Evolutionary conservation across 2,113 vertebrate species (phyloP).

Genomic region (Puntigrus tetrazona): DNA sequence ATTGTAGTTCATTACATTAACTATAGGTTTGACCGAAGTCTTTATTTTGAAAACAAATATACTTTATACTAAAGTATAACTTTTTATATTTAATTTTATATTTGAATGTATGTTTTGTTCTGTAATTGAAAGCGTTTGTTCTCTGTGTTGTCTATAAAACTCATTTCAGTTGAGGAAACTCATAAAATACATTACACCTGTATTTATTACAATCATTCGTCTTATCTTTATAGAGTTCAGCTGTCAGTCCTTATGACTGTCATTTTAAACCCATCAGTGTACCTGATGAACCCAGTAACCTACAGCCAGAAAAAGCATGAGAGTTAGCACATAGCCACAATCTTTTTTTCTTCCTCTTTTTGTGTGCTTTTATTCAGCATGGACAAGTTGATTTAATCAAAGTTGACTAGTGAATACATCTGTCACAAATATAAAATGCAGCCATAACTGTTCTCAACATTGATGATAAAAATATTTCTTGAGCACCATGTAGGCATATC

Average conservation of each 20-base stretch:
- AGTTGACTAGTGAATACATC: too few species aligned
- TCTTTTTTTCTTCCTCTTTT: too few species aligned
- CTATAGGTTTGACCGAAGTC: background rate
- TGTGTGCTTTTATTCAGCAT: background rate
- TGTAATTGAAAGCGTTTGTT: background rate
- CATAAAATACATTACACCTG: slow-evolving; percentile 53
- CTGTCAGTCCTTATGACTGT: slow-evolving; percentile 4
- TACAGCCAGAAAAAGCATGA: background rate
- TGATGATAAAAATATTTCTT: background rate
- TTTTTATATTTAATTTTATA: background rate
- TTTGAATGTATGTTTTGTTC: background rate
- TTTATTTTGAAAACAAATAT: background rate
- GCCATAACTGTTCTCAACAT: background rate
- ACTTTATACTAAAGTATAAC: background rate
- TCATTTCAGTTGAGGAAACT: slow-evolving; percentile 25
- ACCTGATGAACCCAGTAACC: slow-evolving; percentile 15
- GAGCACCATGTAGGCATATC: background rate
- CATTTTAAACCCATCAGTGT: background rate
- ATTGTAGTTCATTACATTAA: background rate
- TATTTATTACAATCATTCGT: background rate
- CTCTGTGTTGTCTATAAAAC: background rate
- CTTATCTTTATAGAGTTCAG: slow-evolving; percentile 13
- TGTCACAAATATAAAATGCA: background rate
- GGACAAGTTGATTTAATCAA: too few species aligned
- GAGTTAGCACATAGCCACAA: background rate